Conservation (phyloP, 2,888 invertebrate genomes). For the Synergus itoensis region DNA sequence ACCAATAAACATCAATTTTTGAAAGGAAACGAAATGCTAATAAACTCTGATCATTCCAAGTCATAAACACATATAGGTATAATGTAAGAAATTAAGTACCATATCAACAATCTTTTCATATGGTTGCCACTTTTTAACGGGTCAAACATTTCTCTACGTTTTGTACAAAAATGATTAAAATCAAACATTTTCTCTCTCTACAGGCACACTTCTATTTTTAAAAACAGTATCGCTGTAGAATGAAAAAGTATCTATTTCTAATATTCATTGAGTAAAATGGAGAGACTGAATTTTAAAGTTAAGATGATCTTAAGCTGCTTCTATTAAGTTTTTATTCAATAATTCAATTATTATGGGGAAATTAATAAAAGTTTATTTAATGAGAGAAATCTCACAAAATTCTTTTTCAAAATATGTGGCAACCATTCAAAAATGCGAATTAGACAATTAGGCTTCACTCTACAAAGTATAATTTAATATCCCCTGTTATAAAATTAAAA, state of each 20-base stretch:
- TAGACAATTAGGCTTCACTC: conserved; percentile 18
- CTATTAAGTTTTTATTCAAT: too few species aligned
- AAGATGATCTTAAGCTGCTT: too few species aligned
- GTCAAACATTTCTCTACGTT: background rate
- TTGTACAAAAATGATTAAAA: too few species aligned
- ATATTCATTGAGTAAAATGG: too few species aligned
- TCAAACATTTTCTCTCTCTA: too few species aligned
- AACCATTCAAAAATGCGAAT: conserved; percentile 56
- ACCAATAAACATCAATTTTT: conserved; percentile 47
- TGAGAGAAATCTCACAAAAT: background rate
- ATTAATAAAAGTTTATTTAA: background rate
- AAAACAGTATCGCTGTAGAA: too few species aligned
- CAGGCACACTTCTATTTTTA: too few species aligned
- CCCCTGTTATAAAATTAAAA: too few species aligned
- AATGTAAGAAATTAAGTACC: conserved; percentile 36
- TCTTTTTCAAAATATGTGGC: conserved; percentile 30
- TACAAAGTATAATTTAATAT: background rate
- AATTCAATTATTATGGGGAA: too few species aligned
- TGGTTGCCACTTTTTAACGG: conserved; percentile 43
- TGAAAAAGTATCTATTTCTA: too few species aligned
- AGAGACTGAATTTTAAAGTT: too few species aligned
- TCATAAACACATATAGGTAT: conserved; percentile 40
- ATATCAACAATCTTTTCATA: conserved; percentile 1
- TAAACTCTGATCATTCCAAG: conserved; percentile 57
- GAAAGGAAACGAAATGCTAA: conserved; percentile 40